phyloP scores from a whole-genome alignment of 2,888 invertebrate genomes.

The Apodemia zela region DNA sequence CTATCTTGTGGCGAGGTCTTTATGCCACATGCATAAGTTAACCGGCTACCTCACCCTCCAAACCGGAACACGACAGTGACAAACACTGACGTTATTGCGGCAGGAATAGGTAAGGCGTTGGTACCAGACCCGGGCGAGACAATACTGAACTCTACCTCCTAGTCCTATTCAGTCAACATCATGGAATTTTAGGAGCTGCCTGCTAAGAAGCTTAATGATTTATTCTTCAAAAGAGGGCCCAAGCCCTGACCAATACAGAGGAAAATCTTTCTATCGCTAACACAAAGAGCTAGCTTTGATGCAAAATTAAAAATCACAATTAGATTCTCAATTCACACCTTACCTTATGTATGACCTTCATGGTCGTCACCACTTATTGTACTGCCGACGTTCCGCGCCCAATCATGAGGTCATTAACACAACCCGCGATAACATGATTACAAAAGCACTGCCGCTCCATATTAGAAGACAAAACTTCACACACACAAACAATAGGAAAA shows the following conservation, averaged over 20 bases:
- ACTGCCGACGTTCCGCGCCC: conserved; percentile 34
- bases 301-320: background rate
- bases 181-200: background rate
- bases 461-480: background rate
- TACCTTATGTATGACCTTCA: conserved; percentile 34
- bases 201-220: background rate
- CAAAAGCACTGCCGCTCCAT: conserved; percentile 7
- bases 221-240: background rate
- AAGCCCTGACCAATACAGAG: too few species aligned
- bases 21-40: too few species aligned
- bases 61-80: too few species aligned
- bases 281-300: background rate
- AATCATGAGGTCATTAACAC: conserved; percentile 38
- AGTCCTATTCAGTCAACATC: too few species aligned
- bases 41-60: too few species aligned
- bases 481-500: conserved; percentile 1
- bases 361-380: conserved; percentile 34
- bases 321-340: conserved; percentile 18
- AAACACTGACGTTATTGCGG: too few species aligned
- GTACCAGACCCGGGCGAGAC: too few species aligned
- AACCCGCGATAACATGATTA: conserved; percentile 20
- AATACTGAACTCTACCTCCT: too few species aligned
- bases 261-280: background rate
- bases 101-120: too few species aligned
- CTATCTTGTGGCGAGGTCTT: too few species aligned